Evolutionary conservation across 35 echinoderm and acorn worm species (phyloP).

Genomic region (Ptychodera flava): DNA sequence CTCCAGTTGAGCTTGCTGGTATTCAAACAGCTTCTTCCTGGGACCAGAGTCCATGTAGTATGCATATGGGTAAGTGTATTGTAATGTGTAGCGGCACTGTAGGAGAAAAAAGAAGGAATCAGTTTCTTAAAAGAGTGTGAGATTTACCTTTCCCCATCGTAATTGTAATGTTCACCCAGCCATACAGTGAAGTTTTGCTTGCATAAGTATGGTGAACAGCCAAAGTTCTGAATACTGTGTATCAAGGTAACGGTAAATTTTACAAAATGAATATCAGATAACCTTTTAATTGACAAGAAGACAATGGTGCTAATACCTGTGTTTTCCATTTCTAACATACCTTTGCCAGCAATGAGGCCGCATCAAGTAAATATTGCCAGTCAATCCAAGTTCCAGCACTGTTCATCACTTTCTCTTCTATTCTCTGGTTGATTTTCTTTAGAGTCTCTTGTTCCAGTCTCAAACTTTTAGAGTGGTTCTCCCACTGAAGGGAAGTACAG

Average conservation of each 20-base stretch:
- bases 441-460: constrained; percentile 80
- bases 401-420: constrained; percentile 95
- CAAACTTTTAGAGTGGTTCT: constrained; percentile 92
- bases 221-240: too few species aligned
- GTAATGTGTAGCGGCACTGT: constrained; percentile 95
- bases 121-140: too few species aligned
- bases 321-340: constrained; percentile 41
- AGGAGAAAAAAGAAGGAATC: neutral
- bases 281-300: too few species aligned
- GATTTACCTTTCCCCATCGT: too few species aligned
- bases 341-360: constrained; percentile 84
- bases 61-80: constrained; percentile 97
- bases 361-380: constrained; percentile 93
- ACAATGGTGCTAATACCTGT: too few species aligned
- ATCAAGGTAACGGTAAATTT: too few species aligned
- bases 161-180: too few species aligned
- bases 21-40: constrained; percentile 96
- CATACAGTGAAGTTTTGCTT: too few species aligned
- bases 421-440: constrained; percentile 80
- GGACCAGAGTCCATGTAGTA: constrained; percentile 87
- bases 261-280: too few species aligned
- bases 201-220: too few species aligned
- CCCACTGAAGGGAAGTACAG: too few species aligned
- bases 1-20: constrained; percentile 96
- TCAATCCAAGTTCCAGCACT: constrained; percentile 97